A percentile compares a stretch with the other conserved stretches of the same genome.
Evolutionary conservation across 2,113 vertebrate species (phyloP).

Genomic region (Pterocles orientalis): DNA sequence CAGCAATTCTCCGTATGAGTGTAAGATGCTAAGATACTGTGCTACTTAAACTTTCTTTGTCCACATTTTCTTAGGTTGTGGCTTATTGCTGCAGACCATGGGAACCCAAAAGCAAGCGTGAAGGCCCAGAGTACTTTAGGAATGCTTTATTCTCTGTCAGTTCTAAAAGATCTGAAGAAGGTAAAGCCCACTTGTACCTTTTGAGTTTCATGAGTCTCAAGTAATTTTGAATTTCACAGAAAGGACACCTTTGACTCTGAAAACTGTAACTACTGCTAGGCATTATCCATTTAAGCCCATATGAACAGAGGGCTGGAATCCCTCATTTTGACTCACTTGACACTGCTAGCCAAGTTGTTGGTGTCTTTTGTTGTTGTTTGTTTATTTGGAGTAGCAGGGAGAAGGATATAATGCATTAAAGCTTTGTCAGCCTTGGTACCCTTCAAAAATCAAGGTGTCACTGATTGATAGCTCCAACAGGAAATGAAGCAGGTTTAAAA

Average conservation of each 20-base stretch:
- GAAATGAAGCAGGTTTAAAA: not conserved
- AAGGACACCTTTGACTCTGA: not conserved
- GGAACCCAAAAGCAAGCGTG: conserved; percentile 81
- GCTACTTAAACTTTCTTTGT: not conserved
- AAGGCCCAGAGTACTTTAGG: conserved; percentile 82
- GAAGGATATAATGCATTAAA: not conserved
- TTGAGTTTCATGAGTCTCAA: not conserved
- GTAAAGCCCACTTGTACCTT: conserved; percentile 37
- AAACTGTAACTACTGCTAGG: not conserved
- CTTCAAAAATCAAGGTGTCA: not conserved
- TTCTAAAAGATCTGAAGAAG: conserved; percentile 76
- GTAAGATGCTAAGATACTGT: not conserved
- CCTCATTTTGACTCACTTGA: not conserved
- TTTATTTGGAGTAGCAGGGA: not conserved
- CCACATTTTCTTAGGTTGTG: conserved; percentile 68
- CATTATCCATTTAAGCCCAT: not conserved
- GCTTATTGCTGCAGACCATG: conserved; percentile 80
- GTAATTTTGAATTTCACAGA: not conserved
- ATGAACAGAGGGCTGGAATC: not conserved
- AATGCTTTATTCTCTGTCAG: conserved; percentile 78
- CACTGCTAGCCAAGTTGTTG: not conserved
- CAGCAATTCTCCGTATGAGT: not conserved
- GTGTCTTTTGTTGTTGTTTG: not conserved
- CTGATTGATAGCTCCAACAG: not conserved
- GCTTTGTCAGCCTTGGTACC: not conserved